phyloP scores from a whole-genome alignment of 2,888 invertebrate genomes.

The Brachycybe producta region DNA sequence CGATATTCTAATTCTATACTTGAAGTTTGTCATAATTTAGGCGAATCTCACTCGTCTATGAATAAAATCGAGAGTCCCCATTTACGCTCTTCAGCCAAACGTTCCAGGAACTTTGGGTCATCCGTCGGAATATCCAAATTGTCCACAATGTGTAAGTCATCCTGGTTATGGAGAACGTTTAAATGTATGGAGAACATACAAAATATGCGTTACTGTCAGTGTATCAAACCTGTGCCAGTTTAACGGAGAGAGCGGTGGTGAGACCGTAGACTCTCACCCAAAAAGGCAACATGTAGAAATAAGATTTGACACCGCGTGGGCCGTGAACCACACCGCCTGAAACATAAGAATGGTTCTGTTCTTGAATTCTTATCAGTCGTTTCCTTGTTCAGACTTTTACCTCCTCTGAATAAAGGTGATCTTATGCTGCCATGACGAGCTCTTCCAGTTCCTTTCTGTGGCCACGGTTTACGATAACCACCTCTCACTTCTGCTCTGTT shows the following conservation, averaged over 20 bases:
- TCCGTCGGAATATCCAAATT: slow-evolving; percentile 71
- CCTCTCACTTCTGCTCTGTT: slow-evolving; percentile 74
- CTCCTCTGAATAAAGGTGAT: slow-evolving; percentile 71
- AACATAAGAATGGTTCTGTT: slow-evolving; percentile 6
- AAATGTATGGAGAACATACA: not conserved
- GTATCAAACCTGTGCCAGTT: slow-evolving; percentile 57
- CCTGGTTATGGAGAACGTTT: slow-evolving; percentile 39
- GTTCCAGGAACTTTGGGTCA: slow-evolving; percentile 58
- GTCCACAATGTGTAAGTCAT: slow-evolving; percentile 83
- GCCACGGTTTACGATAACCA: slow-evolving; percentile 90
- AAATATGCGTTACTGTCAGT: not conserved
- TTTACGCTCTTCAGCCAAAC: slow-evolving; percentile 65
- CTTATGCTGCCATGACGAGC: slow-evolving; percentile 86
- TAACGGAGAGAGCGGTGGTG: slow-evolving; percentile 68
- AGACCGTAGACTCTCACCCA: slow-evolving; percentile 63
- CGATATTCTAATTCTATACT: not conserved
- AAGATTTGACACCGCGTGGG: slow-evolving; percentile 75
- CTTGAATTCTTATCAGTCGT: not conserved
- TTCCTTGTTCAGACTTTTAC: slow-evolving; percentile 14
- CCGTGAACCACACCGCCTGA: slow-evolving; percentile 73
- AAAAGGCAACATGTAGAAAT: slow-evolving; percentile 88
- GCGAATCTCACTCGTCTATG: slow-evolving; percentile 63
- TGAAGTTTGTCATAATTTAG: slow-evolving; percentile 2
- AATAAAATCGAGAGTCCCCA: slow-evolving; percentile 96
- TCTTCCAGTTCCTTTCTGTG: slow-evolving; percentile 82